Percentiles rank a stretch among this genome's conserved stretches.
Conservation (phyloP, 1,140 invertebrate genomes). For the Colletes latitarsis region DNA sequence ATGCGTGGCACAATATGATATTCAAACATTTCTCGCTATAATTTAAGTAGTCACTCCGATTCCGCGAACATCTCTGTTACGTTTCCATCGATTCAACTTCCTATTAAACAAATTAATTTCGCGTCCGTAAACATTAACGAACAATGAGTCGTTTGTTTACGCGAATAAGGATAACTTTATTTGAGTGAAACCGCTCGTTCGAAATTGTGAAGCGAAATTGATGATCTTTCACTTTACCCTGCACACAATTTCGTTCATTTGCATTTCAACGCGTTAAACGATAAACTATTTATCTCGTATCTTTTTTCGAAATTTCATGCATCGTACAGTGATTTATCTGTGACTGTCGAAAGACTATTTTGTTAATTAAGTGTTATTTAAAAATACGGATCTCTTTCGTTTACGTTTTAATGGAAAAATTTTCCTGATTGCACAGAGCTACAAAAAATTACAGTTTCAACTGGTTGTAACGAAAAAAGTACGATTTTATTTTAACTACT, state of each 20-base stretch:
- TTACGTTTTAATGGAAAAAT: too few relatives aligned
- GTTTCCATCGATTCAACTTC: not conserved
- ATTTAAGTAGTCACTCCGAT: not conserved
- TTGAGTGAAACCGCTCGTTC: not conserved
- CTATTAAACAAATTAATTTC: not conserved
- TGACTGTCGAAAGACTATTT: too few relatives aligned
- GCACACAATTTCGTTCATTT: not conserved
- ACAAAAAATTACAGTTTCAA: too few relatives aligned
- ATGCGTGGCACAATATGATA: not conserved
- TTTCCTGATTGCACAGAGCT: too few relatives aligned
- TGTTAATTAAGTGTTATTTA: too few relatives aligned
- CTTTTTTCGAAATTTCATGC: too few relatives aligned
- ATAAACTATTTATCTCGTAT: not conserved
- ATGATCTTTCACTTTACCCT: not conserved
- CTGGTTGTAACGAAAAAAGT: too few relatives aligned
- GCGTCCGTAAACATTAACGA: not conserved
- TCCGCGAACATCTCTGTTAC: not conserved
- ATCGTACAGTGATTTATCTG: too few relatives aligned
- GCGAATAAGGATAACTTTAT: not conserved
- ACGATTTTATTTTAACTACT: too few relatives aligned
- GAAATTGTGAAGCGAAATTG: not conserved
- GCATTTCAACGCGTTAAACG: not conserved
- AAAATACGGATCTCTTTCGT: too few relatives aligned
- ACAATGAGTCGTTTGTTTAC: not conserved
- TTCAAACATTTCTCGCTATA: not conserved